Conservation (phyloP, 1,140 invertebrate genomes). For the Augochlora pura region DNA sequence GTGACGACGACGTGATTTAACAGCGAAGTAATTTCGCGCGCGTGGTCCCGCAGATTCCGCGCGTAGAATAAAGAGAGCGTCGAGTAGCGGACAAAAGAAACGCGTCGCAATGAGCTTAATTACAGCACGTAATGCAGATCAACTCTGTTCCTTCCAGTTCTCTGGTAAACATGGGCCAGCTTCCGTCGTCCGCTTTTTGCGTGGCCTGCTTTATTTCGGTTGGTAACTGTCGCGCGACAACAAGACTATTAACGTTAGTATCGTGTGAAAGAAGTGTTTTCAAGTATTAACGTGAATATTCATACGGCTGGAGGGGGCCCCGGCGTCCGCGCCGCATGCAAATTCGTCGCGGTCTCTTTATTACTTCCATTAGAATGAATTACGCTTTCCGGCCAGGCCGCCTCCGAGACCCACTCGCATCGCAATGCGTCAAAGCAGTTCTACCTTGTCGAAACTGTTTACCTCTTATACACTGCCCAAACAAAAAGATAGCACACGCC, state of each 20-base stretch:
- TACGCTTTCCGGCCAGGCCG: conserved; percentile 54
- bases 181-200: not conserved
- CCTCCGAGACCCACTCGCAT: conserved; percentile 9
- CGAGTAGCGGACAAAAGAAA: no score
- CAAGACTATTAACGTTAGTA: conserved; percentile 20
- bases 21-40: no score
- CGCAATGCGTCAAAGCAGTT: not conserved
- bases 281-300: conserved; percentile 51
- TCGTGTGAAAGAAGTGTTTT: conserved; percentile 29
- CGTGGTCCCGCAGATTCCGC: no score
- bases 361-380: conserved; percentile 64
- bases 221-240: not conserved
- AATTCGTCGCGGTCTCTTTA: conserved; percentile 52
- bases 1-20: no score
- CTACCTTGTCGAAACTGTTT: not conserved
- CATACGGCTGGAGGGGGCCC: conserved; percentile 1
- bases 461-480: no score
- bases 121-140: no score
- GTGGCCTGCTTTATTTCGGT: not conserved
- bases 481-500: no score
- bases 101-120: no score
- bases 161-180: not conserved
- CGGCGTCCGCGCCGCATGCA: conserved; percentile 13
- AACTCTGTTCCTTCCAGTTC: no score
- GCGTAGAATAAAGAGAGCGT: no score